Evolutionary conservation across 2,888 invertebrate species (phyloP), one percentile per base, ranked within the genome.

Genomic region (Catocala fraxini): DNA sequence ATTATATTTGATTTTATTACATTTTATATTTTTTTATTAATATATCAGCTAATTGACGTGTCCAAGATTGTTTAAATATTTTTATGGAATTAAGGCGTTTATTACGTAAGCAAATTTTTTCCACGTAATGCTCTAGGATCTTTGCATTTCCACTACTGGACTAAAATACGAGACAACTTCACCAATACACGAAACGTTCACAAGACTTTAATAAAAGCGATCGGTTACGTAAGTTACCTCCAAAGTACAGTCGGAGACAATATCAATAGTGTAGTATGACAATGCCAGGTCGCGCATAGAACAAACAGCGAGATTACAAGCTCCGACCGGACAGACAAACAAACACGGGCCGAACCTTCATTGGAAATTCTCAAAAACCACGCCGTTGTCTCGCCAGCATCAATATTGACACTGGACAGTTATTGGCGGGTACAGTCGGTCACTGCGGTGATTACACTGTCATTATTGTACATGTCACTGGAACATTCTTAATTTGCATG

Each of bases 321-420:
- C 74, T 71, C 77, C 72, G 77, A 57, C 75, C 77, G 79, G 73
- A 82, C 86, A 89, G 69, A 81, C 86, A 88, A 89, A 89, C 83
- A 88, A 82, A 81, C 85, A 85, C 77, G 78, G 79, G 65, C 68
- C 84, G 86, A 83, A 87, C 89, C 89, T 89, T 90, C 89, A 90
- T 89, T 89, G 88, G 87, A 84, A 90, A 90, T 93, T 92, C 93
- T 93, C 92, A 93, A 94, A 93, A 94, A 92, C 89, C 89, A 81
- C 76, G 84, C 77, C 88, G 89, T 90, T 90, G 92, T 92, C 91
- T 90, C 91, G 85, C 83, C 83, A 84, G 79, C 82, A 85, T 82
- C 83, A 93, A 94, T 93, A 93, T 93, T 93, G 88, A 83, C 84
- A 76, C 80, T 87, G 88, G 87, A 85, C 91, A 87, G 92, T 90